These are phyloP conservation scores for Columba guinea DNA, from an alignment of 2,797 vertebrate genomes.

Conservation along the genomic window DNA sequence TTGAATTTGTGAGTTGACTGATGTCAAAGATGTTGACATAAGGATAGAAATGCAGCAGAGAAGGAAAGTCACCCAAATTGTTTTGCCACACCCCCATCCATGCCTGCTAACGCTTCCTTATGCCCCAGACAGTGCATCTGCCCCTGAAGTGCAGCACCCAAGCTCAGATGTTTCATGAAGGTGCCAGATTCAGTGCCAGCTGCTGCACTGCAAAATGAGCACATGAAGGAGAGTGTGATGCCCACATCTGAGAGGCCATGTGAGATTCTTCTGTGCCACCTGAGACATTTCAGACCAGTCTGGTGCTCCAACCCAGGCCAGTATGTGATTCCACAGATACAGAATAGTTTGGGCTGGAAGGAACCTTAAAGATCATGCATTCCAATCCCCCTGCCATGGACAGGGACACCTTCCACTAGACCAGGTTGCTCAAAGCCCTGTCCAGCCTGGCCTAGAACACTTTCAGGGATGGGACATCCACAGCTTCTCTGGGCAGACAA, in stretches of 20 bases:
- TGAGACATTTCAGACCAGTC: not conserved
- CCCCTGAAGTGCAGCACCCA: not conserved
- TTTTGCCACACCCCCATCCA: not conserved
- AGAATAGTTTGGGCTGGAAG: not conserved
- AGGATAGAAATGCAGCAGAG: not conserved
- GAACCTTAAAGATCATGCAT: not conserved
- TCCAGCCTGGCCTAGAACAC: not conserved
- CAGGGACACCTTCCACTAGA: not conserved
- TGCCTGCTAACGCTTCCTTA: not conserved
- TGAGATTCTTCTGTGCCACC: not conserved
- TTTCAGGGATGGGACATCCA: not conserved
- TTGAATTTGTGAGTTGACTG: not conserved
- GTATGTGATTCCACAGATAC: not conserved
- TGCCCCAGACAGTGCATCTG: not conserved
- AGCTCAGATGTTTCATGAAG: fast-evolving
- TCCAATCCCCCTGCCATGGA: not conserved
- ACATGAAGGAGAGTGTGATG: not conserved
- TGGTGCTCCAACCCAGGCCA: not conserved
- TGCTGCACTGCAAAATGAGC: not conserved
- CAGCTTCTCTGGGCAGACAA: not conserved
- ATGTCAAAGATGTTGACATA: not conserved
- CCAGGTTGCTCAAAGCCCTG: not conserved
- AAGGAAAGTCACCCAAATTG: not conserved
- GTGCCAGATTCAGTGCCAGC: not conserved
- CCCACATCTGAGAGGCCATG: not conserved